These are phyloP conservation scores for Nerophis ophidion DNA, from an alignment of 2,113 vertebrate genomes.

Conservation along the genomic window DNA sequence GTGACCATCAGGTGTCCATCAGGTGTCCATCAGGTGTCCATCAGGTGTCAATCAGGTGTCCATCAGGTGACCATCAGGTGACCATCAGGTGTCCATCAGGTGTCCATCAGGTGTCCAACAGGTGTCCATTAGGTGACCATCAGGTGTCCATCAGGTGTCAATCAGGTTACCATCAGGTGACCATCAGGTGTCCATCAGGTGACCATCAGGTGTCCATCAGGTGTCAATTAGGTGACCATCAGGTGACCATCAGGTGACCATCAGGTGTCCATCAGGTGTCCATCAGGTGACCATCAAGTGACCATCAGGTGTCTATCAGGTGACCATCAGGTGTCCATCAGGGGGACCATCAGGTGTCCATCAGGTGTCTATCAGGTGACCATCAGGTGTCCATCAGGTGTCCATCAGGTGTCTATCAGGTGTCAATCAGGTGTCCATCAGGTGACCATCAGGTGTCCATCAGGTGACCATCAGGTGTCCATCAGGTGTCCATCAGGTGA, in stretches of 20 bases:
- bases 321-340: constrained; percentile 7
- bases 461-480: constrained; percentile 2
- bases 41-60: constrained; percentile 11
- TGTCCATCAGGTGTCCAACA: no score
- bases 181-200: constrained; percentile 7
- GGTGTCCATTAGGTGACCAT: no score
- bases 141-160: constrained; percentile 12
- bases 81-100: constrained; percentile 7
- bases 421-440: background rate
- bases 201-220: constrained; percentile 7
- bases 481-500: background rate
- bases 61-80: no score
- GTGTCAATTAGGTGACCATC: no score
- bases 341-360: no score
- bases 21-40: no score
- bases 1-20: constrained; percentile 8
- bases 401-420: no score
- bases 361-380: no score
- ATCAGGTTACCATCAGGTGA: no score
- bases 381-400: constrained; percentile 9
- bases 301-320: background rate
- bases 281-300: background rate
- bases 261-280: constrained; percentile 11
- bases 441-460: constrained; percentile 7
- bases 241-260: no score